Evolutionary conservation across 2,797 vertebrate species (phyloP).

Genomic region (Schizopygopsis malacanthus): DNA sequence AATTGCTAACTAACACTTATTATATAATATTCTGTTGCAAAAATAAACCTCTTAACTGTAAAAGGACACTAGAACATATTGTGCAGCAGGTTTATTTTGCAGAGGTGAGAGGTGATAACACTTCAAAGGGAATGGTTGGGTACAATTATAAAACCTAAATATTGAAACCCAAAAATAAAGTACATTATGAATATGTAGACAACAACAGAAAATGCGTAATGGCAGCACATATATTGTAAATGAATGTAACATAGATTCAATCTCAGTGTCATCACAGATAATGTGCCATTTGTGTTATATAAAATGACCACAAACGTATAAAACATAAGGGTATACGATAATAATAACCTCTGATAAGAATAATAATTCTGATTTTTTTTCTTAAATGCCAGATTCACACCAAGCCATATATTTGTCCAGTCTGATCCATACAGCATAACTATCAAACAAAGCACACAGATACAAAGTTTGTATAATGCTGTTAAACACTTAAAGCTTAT

Average conservation of each 20-base stretch:
- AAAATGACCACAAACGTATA: neutral
- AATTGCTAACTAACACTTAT: neutral
- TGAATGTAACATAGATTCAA: neutral
- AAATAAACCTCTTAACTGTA: neutral
- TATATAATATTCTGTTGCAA: neutral
- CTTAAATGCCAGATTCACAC: neutral
- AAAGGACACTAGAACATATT: neutral
- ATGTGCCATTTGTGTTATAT: slow-evolving; percentile 9
- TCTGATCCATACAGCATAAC: neutral
- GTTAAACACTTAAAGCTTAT: neutral
- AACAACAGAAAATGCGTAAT: neutral
- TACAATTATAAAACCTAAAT: slow-evolving; percentile 36
- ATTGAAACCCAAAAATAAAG: neutral
- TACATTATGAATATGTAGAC: slow-evolving; percentile 1
- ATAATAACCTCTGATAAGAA: too few species aligned
- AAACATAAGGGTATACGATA: too few species aligned
- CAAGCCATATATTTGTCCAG: slow-evolving; percentile 16
- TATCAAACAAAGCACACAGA: neutral
- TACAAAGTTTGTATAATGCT: slow-evolving; percentile 12
- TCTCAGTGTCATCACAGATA: neutral
- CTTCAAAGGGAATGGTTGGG: slow-evolving; percentile 14
- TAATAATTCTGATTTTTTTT: neutral
- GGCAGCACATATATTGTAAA: neutral
- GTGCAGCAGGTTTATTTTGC: slow-evolving; percentile 51
- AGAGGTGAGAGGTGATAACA: slow-evolving; percentile 18